phyloP scores from a whole-genome alignment of 2,113 vertebrate species.

The Pholis gunnellus region DNA sequence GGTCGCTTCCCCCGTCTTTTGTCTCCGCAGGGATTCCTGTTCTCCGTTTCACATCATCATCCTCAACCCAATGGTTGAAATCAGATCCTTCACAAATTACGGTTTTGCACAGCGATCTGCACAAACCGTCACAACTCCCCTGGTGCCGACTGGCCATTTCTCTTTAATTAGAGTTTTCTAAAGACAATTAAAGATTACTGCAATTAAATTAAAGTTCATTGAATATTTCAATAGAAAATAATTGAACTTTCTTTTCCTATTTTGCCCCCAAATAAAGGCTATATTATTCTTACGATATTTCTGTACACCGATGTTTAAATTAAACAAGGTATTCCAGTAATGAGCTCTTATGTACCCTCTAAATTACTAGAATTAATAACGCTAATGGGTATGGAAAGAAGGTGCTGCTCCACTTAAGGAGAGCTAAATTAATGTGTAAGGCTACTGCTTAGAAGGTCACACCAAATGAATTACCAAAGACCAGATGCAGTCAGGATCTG shows the following conservation, averaged over 20 bases:
- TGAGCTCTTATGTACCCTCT: background rate
- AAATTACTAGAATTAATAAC: background rate
- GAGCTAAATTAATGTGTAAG: background rate
- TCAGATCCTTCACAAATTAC: background rate
- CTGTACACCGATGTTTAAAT: background rate
- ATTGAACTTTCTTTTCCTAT: background rate
- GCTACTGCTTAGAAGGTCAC: background rate
- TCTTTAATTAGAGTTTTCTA: background rate
- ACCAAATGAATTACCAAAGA: slow-evolving; percentile 1
- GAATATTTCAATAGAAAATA: background rate
- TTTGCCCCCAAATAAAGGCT: background rate
- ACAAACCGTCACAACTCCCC: background rate
- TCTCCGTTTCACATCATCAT: slow-evolving; percentile 30
- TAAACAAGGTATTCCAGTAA: background rate
- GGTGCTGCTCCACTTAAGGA: background rate
- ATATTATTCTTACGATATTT: background rate
- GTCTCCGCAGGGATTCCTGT: slow-evolving; percentile 16
- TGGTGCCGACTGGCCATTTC: background rate
- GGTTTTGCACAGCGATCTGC: background rate
- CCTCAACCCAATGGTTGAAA: slow-evolving; percentile 44
- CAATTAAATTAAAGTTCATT: background rate
- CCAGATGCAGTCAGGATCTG: slow-evolving; percentile 19
- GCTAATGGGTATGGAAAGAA: background rate
- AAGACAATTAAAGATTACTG: background rate
- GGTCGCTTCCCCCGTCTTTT: slow-evolving; percentile 25